Evolutionary conservation across 2,888 invertebrate genomes (phyloP), one percentile per base, ranked within the genome.

Genomic region (Cephus spinipes): DNA sequence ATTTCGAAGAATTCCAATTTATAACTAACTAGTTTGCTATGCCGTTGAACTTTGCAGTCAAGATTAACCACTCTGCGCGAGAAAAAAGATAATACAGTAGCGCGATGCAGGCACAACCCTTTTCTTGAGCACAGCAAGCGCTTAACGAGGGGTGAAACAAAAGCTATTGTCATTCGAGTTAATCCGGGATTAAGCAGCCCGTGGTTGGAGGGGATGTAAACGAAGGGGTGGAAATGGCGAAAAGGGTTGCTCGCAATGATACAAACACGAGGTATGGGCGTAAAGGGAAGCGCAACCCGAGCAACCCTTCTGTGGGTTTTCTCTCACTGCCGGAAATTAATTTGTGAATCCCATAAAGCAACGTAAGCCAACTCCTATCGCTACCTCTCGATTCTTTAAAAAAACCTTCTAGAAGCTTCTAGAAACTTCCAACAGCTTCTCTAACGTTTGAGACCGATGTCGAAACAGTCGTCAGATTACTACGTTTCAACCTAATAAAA

Each of bases 301-400:
- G 12, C 31, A 15, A 31, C 33, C 71, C 71, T 23, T 71, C 55
- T 55, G 55, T 23, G 55, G 23, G 9, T 55, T 23, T 23, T 23
- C 31, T 31, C 71, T 71, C 31, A 71, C 15, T 71, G 71, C 71
- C 32, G 33, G 71, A 71, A 71, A 71, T 71, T 71, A 71, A 71
- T 71, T 71, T 32, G 31, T 1, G 33, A 71, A 33, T 71, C 71
- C 31, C 71, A 33, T 32, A 71, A 71, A 32, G 71, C 15, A 33
- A 71, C 31, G 12, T 23, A 31, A 31, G 71, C 31, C 31, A 31
- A 33, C 6, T 33, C 3, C 1, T 23, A 2, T 31, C 12, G 2
- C 23, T 55, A 2, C 15, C 55, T 55, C 55, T 55, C 0, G 15
- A 15, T 36, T 36, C 12, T 36, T 12, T 1, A 36, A 12, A 12